Percentiles rank a stretch among this genome's conserved stretches.
Evolutionary conservation across 2,113 vertebrate genomes (phyloP).

Genomic region (Macaca mulatta): DNA sequence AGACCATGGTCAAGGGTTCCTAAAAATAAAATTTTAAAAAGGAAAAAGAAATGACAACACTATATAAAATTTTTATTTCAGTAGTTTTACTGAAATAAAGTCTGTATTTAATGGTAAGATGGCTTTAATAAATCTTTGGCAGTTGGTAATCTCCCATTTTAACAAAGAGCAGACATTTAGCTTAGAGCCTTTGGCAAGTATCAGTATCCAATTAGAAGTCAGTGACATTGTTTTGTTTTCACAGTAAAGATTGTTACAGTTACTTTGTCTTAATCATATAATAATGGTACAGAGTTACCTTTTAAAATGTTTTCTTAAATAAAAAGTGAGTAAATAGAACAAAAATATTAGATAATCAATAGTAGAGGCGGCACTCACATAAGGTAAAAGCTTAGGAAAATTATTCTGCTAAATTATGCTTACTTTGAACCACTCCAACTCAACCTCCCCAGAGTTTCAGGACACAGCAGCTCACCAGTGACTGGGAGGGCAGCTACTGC

Average conservation of each 20-base stretch:
- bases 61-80: not conserved
- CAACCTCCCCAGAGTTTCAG: not conserved
- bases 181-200: not conserved
- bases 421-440: not conserved
- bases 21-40: too few species aligned
- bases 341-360: not conserved
- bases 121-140: not conserved
- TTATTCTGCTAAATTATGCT: not conserved
- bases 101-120: not conserved
- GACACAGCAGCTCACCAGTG: not conserved
- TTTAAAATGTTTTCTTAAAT: not conserved
- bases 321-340: not conserved
- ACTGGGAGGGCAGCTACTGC: not conserved
- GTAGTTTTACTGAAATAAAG: not conserved
- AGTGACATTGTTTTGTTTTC: constrained; percentile 27
- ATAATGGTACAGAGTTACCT: not conserved
- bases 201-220: not conserved
- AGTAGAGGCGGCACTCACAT: not conserved
- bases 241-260: not conserved
- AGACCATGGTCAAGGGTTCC: too few species aligned
- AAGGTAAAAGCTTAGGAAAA: not conserved
- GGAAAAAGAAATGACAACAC: too few species aligned
- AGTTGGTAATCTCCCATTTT: constrained; percentile 12
- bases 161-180: constrained; percentile 28
- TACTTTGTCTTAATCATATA: not conserved